A percentile compares a stretch with the other conserved stretches of the same genome.
Evolutionary conservation across 2,888 invertebrate genomes (phyloP).

Genomic region (Pomacea canaliculata): DNA sequence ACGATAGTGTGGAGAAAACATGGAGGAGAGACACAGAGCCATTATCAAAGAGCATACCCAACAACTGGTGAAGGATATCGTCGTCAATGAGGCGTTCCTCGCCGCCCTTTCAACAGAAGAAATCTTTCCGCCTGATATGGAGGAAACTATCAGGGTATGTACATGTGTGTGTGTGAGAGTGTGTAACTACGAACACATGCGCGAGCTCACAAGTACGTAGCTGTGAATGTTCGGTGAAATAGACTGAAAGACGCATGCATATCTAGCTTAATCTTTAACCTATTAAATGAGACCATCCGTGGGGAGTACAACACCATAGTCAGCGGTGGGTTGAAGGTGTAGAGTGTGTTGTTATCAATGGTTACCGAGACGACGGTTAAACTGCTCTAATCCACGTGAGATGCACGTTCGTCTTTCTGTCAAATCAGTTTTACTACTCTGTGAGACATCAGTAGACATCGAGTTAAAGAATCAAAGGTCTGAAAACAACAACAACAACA

Average conservation of each 20-base stretch:
- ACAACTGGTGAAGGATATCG: conserved; percentile 24
- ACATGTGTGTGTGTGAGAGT: conserved; percentile 6
- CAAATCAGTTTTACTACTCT: too few species aligned
- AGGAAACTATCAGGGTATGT: conserved; percentile 19
- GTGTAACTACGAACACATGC: not conserved
- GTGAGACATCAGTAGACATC: too few species aligned
- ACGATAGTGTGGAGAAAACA: not conserved
- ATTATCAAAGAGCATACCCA: conserved; percentile 17
- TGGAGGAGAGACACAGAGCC: conserved; percentile 22
- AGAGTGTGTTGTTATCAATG: not conserved
- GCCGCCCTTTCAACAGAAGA: conserved; percentile 20
- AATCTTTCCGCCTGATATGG: conserved; percentile 20
- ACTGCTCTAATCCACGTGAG: too few species aligned
- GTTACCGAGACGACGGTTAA: too few species aligned
- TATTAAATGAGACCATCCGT: too few species aligned
- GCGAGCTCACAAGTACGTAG: not conserved
- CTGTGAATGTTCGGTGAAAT: not conserved
- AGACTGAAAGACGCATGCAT: not conserved
- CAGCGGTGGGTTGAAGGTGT: not conserved
- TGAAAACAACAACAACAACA: too few species aligned
- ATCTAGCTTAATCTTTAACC: not conserved
- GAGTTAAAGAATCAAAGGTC: too few species aligned
- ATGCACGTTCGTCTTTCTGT: too few species aligned
- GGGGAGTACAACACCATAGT: not conserved
- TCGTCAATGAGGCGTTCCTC: conserved; percentile 23